A percentile compares a stretch with the other conserved stretches of the same genome.
phyloP scores from a whole-genome alignment of 2,113 vertebrate genomes.

The Hassar affinis region DNA sequence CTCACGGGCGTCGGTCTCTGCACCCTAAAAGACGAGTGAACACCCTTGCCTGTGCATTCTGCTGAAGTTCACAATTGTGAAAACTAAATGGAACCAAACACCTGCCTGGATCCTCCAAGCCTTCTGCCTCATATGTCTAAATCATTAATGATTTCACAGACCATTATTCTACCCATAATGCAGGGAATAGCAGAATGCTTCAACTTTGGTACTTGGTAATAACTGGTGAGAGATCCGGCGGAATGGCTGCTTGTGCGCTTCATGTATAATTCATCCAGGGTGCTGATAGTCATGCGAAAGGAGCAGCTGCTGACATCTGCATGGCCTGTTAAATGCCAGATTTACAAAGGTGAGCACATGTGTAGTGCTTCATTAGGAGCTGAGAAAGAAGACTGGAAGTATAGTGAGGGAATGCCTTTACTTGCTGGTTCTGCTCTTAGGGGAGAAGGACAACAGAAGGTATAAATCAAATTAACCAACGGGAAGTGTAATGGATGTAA shows the following conservation, averaged over 20 bases:
- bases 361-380: slow-evolving; percentile 32
- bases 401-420: not conserved
- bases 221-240: not conserved
- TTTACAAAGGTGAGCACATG: slow-evolving; percentile 44
- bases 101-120: not conserved
- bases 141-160: slow-evolving; percentile 9
- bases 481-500: not conserved
- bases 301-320: slow-evolving; percentile 36
- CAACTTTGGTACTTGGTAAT: slow-evolving; percentile 12
- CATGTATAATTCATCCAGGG: slow-evolving; percentile 64
- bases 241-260: slow-evolving; percentile 43
- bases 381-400: not conserved
- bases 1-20: not conserved
- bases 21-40: not conserved
- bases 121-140: not conserved
- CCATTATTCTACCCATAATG: slow-evolving; percentile 1
- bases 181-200: not conserved
- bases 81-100: not conserved
- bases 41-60: not conserved
- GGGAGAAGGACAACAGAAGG: not conserved
- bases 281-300: slow-evolving; percentile 19
- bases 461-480: not conserved
- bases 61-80: not conserved
- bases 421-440: not conserved
- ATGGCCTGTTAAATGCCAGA: slow-evolving; percentile 36